Evolutionary conservation across 2,113 vertebrate species (phyloP).

Genomic region (Ptilonorhynchus violaceus): DNA sequence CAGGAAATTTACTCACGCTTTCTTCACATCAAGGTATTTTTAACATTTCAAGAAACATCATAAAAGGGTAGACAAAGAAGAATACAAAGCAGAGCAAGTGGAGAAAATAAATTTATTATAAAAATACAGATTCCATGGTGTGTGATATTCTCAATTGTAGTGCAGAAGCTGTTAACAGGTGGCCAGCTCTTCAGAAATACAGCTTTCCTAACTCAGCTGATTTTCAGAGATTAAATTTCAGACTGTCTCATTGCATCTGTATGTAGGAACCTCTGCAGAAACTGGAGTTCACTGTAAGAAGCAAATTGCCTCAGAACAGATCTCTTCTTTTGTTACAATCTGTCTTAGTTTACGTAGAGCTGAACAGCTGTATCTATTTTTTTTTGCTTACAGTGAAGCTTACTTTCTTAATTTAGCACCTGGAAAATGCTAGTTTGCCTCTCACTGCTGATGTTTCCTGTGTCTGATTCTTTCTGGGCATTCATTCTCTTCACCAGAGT

Average conservation of each 20-base stretch:
- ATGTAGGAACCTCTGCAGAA: conserved; percentile 6
- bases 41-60: neutral
- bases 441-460: neutral
- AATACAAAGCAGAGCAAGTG: neutral
- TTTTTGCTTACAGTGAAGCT: neutral
- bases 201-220: conserved; percentile 34
- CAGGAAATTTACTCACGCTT: neutral
- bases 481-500: neutral
- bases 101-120: neutral
- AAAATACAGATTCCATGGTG: neutral
- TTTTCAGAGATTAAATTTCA: conserved; percentile 54
- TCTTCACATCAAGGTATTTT: neutral
- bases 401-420: neutral
- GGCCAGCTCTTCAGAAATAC: conserved; percentile 30
- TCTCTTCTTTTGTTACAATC: neutral
- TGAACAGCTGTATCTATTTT: neutral
- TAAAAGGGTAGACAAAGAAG: neutral
- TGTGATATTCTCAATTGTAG: neutral
- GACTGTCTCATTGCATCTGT: neutral
- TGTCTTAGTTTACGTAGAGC: neutral
- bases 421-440: neutral
- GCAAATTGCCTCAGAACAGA: neutral
- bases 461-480: neutral
- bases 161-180: conserved; percentile 14
- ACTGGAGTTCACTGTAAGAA: neutral